Percentiles rank a stretch among this genome's conserved stretches.
Evolutionary conservation across 1,140 invertebrate species (phyloP).

Genomic region (Brachionus calyciflorus): DNA sequence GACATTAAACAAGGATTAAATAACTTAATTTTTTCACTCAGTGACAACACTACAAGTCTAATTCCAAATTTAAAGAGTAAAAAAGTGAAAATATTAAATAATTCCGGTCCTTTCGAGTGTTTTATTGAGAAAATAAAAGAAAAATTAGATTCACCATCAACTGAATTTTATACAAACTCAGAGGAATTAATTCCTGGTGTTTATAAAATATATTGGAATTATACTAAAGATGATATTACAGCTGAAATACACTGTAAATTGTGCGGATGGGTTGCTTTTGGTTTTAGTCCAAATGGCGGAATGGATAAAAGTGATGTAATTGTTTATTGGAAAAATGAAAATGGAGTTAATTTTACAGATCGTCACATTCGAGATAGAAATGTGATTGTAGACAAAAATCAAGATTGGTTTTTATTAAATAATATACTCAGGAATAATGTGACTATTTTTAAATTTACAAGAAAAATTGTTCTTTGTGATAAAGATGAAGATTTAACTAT

Average conservation of each 20-base stretch:
- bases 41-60: background rate
- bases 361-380: background rate
- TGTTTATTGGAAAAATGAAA: conserved; percentile 72
- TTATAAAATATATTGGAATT: background rate
- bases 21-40: background rate
- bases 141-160: no score
- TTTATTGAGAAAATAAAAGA: no score
- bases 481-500: conserved; percentile 20
- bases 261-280: conserved; percentile 75
- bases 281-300: conserved; percentile 72
- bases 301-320: conserved; percentile 78
- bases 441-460: conserved; percentile 32
- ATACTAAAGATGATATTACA: background rate
- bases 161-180: no score
- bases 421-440: background rate
- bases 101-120: no score
- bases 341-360: conserved; percentile 9
- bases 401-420: conserved; percentile 18
- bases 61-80: no score
- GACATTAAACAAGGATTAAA: background rate
- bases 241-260: conserved; percentile 59
- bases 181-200: background rate
- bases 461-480: conserved; percentile 1
- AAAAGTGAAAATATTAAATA: no score
- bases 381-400: conserved; percentile 9